Conservation (phyloP, 37 sponge, comb jelly and placozoan genomes). For the Geodia barretti region DNA sequence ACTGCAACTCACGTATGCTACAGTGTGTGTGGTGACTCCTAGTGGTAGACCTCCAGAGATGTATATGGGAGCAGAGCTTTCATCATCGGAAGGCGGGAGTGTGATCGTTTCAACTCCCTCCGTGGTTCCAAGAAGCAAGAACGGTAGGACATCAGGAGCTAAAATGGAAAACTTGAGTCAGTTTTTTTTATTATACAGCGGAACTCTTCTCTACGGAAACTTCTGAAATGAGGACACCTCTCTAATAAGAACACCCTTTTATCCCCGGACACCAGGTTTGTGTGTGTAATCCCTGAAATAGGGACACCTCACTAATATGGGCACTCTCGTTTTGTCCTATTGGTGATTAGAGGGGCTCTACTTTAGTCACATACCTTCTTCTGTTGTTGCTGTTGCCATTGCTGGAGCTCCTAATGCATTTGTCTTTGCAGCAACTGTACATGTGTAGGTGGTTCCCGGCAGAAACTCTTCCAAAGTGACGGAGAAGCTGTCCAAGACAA, state of each 20-base stretch:
- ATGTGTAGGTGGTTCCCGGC: background rate
- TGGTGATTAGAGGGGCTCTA: too few species aligned
- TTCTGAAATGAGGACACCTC: too few species aligned
- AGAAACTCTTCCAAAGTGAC: background rate
- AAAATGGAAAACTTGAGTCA: background rate
- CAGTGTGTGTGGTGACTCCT: background rate
- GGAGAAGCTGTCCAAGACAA: background rate
- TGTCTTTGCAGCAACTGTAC: background rate
- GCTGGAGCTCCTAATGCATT: background rate
- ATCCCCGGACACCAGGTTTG: too few species aligned
- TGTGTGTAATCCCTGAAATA: too few species aligned
- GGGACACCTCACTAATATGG: too few species aligned
- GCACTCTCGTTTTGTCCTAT: too few species aligned
- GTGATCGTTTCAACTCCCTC: background rate
- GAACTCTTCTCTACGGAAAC: too few species aligned
- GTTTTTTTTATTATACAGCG: too few species aligned
- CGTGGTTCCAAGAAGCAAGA: background rate
- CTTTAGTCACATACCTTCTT: background rate
- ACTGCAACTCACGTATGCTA: background rate
- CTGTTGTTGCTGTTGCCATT: background rate
- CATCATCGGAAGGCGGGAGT: background rate
- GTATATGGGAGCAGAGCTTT: background rate
- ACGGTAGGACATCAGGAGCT: background rate
- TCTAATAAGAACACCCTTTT: too few species aligned
- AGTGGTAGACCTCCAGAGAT: background rate